phyloP scores from a whole-genome alignment of 1,140 invertebrate species.

The Aphelinus atriplicis region DNA sequence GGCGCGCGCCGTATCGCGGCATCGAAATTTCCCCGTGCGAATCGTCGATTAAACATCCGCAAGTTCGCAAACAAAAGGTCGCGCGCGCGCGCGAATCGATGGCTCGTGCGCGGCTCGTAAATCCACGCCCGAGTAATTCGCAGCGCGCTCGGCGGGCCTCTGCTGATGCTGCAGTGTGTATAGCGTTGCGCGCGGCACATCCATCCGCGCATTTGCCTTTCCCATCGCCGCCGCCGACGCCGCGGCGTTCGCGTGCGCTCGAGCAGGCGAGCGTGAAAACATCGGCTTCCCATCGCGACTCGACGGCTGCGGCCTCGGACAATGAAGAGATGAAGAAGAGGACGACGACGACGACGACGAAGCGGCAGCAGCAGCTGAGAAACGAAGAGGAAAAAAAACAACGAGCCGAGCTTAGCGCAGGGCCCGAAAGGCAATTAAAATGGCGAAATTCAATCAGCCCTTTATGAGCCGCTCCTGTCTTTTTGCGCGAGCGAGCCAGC shows the following conservation, averaged over 20 bases:
- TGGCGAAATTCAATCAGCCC: slow-evolving; percentile 41
- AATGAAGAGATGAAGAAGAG: too few species aligned
- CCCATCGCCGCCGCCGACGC: background rate
- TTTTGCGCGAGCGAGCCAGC: too few species aligned
- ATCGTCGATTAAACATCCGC: too few species aligned
- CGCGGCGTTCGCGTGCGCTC: background rate
- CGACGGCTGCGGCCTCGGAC: too few species aligned
- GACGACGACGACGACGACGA: background rate
- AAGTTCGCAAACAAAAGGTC: too few species aligned
- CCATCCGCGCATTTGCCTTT: background rate
- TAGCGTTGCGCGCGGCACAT: background rate
- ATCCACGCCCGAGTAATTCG: slow-evolving; percentile 27
- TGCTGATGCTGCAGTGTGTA: background rate
- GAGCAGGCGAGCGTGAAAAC: slow-evolving; percentile 18
- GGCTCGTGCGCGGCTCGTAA: background rate
- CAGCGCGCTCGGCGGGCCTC: background rate
- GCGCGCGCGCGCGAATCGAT: too few species aligned
- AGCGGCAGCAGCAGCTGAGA: background rate
- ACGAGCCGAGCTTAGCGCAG: background rate
- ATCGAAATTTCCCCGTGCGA: too few species aligned
- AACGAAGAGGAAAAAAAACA: background rate
- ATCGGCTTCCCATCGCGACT: slow-evolving; percentile 1
- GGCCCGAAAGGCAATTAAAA: slow-evolving; percentile 38
- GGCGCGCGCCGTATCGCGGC: too few species aligned
- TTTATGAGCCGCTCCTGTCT: slow-evolving; percentile 19